Evolutionary conservation across 2,888 invertebrate species (phyloP).

Genomic region (Hypsopygia costalis): DNA sequence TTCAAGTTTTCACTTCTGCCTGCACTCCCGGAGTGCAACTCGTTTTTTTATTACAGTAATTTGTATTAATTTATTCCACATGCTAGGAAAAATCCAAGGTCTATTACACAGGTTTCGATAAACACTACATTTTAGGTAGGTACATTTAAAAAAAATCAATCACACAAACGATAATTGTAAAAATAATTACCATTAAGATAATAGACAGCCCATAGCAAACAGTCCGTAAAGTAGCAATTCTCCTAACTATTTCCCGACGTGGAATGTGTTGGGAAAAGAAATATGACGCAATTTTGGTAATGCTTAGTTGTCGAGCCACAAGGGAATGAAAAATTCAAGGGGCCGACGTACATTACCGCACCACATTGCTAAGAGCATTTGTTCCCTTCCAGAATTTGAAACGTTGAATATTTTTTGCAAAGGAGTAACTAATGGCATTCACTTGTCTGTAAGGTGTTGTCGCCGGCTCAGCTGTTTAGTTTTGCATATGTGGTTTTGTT

Average conservation of each 20-base stretch:
- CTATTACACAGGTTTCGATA: no score
- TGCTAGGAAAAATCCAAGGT: no score
- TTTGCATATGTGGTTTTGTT: background rate
- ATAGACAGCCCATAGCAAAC: conserved; percentile 28
- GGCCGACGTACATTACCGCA: conserved; percentile 69
- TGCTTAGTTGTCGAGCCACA: conserved; percentile 77
- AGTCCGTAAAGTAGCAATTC: conserved; percentile 54
- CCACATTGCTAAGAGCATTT: conserved; percentile 71
- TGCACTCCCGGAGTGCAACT: no score
- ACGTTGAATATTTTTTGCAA: conserved; percentile 55
- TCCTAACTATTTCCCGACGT: conserved; percentile 63
- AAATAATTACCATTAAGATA: conserved; percentile 23
- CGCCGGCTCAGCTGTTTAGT: conserved; percentile 29
- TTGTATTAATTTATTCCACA: no score
- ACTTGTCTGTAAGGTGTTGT: conserved; percentile 27
- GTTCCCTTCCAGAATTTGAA: conserved; percentile 58
- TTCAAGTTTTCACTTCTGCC: no score
- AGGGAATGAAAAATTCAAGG: conserved; percentile 80
- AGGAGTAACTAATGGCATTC: conserved; percentile 43
- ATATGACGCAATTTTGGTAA: conserved; percentile 80
- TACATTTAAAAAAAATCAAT: background rate
- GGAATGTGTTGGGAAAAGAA: conserved; percentile 68
- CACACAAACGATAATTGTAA: conserved; percentile 12
- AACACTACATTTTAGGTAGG: no score
- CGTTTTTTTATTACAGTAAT: no score